phyloP scores from a whole-genome alignment of 2,888 invertebrate species.

The Epirrhoe alternata region DNA sequence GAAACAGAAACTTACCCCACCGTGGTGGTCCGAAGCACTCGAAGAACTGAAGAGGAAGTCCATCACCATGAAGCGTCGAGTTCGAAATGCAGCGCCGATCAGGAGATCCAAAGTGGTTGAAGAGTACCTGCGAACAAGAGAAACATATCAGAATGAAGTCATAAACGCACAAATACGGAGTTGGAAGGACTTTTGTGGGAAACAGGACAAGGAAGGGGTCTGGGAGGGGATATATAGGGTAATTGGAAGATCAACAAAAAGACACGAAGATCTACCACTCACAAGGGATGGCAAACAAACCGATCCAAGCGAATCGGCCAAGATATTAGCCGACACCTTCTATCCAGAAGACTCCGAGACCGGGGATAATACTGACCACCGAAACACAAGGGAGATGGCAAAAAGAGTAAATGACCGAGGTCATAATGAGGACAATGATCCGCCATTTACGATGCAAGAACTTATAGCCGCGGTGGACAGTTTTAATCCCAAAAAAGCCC shows the following conservation, averaged over 20 bases:
- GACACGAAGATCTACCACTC: not conserved
- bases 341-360: not conserved
- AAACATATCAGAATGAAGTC: not conserved
- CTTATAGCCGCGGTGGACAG: not conserved
- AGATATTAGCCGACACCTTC: not conserved
- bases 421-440: not conserved
- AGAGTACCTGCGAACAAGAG: conserved; percentile 14
- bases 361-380: not conserved
- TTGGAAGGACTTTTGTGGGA: not conserved
- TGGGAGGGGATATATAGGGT: too few species aligned
- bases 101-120: not conserved
- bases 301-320: not conserved
- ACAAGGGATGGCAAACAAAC: not conserved
- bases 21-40: not conserved
- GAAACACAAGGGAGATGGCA: not conserved
- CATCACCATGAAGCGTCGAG: not conserved
- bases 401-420: not conserved
- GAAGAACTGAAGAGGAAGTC: not conserved
- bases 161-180: not conserved
- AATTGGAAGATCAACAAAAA: not conserved
- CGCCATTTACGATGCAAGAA: conserved; percentile 2
- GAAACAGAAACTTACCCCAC: not conserved
- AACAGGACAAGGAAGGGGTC: not conserved
- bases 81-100: not conserved
- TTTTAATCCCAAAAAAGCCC: too few species aligned